phyloP scores from a whole-genome alignment of 2,888 invertebrate genomes.

The Clitarchus hookeri region DNA sequence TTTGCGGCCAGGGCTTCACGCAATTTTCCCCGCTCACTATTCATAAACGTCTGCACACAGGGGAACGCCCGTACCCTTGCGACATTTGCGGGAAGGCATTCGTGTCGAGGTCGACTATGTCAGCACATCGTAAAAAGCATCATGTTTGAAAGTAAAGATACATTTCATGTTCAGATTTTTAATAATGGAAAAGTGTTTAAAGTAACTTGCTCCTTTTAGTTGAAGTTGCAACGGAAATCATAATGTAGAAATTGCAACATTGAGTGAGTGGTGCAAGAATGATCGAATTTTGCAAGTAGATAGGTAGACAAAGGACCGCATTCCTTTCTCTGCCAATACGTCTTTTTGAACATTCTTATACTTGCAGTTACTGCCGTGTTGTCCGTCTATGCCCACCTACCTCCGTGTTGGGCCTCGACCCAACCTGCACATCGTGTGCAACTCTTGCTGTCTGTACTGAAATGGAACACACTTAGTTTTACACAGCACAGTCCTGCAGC shows the following conservation, averaged over 20 bases:
- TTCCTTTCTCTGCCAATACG: background rate
- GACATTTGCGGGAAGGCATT: slow-evolving; percentile 63
- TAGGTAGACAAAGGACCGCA: background rate
- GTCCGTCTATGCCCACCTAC: too few species aligned
- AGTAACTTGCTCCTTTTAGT: background rate
- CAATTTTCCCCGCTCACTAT: slow-evolving; percentile 69
- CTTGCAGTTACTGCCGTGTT: too few species aligned
- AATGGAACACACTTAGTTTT: too few species aligned
- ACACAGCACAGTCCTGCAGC: too few species aligned
- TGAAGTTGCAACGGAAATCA: background rate
- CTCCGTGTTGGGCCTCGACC: too few species aligned
- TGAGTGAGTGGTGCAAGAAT: background rate
- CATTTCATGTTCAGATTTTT: background rate
- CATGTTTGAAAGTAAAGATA: slow-evolving; percentile 29
- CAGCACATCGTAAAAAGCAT: slow-evolving; percentile 63
- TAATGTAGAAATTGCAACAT: background rate
- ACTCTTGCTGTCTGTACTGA: too few species aligned
- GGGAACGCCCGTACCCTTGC: slow-evolving; percentile 65
- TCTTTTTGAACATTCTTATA: background rate
- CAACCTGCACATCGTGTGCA: too few species aligned
- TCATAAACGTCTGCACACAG: slow-evolving; percentile 65
- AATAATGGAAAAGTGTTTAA: background rate
- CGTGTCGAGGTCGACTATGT: slow-evolving; percentile 63
- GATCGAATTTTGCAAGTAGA: background rate
- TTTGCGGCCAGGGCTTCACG: slow-evolving; percentile 66